Conservation (phyloP, 2,797 vertebrate species). For the Enteromius viviparus region DNA sequence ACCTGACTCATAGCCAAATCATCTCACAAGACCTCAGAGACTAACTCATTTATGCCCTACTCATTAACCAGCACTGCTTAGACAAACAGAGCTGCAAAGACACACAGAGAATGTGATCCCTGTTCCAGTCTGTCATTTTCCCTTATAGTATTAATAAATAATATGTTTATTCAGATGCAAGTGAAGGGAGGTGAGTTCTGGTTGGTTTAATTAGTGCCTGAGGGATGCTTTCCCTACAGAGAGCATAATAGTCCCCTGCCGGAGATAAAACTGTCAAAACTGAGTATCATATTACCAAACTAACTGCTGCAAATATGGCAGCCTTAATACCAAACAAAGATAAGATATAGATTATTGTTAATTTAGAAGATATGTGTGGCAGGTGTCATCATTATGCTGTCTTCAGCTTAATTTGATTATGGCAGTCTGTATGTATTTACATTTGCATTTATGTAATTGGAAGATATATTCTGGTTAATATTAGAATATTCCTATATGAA, state of each 20-base stretch:
- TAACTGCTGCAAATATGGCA: background rate
- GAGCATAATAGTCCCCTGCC: background rate
- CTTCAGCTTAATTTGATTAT: background rate
- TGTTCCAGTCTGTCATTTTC: background rate
- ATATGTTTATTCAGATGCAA: background rate
- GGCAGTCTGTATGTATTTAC: background rate
- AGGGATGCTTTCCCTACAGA: background rate
- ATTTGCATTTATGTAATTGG: background rate
- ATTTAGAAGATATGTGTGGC: background rate
- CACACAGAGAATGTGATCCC: background rate
- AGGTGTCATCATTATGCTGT: background rate
- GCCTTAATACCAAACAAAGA: background rate
- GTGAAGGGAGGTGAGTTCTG: background rate
- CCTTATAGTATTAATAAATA: slow-evolving; percentile 21
- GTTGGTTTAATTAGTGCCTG: slow-evolving; percentile 7
- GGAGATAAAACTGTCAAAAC: background rate
- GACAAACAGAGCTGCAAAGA: slow-evolving; percentile 2
- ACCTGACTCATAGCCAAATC: slow-evolving; percentile 34
- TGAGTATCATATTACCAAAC: background rate
- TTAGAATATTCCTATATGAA: background rate
- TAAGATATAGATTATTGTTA: background rate
- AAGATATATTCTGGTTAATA: background rate
- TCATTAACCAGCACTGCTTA: background rate
- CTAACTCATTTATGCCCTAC: slow-evolving; percentile 14
- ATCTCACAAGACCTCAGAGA: slow-evolving; percentile 28